phyloP scores from a whole-genome alignment of 2,113 vertebrate species.

The Urocynchramus pylzowi region DNA sequence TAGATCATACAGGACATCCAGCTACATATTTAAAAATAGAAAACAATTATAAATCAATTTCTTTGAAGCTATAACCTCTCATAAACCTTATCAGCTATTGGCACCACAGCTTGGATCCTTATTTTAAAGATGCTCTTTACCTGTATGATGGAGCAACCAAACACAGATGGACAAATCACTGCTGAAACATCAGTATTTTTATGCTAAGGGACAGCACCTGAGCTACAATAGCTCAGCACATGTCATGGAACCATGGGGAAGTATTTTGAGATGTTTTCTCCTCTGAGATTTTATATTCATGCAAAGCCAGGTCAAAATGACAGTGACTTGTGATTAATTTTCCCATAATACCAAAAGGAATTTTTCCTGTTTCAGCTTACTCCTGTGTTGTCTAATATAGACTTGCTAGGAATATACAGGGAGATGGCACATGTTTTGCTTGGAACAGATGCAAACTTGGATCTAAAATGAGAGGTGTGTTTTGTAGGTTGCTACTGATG shows the following conservation, averaged over 20 bases:
- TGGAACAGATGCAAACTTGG: conserved; percentile 48
- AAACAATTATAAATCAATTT: conserved; percentile 5
- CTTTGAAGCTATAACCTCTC: not conserved
- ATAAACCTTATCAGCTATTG: not conserved
- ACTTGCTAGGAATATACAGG: not conserved
- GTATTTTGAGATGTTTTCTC: not conserved
- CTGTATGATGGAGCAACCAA: not conserved
- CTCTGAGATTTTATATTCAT: not conserved
- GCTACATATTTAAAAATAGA: not conserved
- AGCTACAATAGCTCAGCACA: not conserved
- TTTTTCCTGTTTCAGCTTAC: not conserved
- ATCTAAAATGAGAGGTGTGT: conserved; percentile 55
- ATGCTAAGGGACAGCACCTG: not conserved
- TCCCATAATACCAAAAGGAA: not conserved
- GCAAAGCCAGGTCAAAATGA: not conserved
- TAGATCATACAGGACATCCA: not conserved
- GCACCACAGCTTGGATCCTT: not conserved
- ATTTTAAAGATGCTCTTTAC: not conserved
- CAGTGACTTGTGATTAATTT: not conserved
- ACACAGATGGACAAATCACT: not conserved
- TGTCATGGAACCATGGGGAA: not conserved
- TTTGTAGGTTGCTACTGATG: conserved; percentile 46
- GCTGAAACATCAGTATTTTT: not conserved
- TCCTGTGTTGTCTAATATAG: not conserved
- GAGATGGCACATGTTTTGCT: conserved; percentile 23